A percentile compares a stretch with the other conserved stretches of the same genome.
Conservation (phyloP, 2,888 invertebrate species). For the Epicampocera succincta region DNA sequence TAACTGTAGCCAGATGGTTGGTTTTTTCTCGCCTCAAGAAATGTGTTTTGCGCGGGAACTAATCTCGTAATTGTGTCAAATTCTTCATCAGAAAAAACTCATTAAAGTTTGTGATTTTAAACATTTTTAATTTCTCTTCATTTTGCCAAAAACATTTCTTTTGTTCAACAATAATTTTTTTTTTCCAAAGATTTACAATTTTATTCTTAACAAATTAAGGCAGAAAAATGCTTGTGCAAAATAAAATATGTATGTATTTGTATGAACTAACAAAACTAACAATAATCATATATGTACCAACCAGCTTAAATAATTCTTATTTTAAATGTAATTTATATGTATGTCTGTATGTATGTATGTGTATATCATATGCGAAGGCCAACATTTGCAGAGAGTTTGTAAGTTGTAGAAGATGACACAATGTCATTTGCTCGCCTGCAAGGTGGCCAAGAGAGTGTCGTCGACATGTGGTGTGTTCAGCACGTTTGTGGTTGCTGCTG, state of each 20-base stretch:
- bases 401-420: constrained; percentile 10
- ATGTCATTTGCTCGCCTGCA: constrained; percentile 61
- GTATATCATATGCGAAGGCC: constrained; percentile 43
- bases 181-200: constrained; percentile 57
- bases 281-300: constrained; percentile 47
- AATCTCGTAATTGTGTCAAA: no score
- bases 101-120: constrained; percentile 10
- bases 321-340: no score
- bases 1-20: no score
- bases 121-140: constrained; percentile 37
- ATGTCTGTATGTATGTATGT: no score
- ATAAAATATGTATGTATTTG: constrained; percentile 30
- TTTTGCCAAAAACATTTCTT: constrained; percentile 24
- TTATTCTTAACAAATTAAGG: constrained; percentile 63
- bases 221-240: constrained; percentile 59
- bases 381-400: constrained; percentile 17
- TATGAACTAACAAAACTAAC: constrained; percentile 52
- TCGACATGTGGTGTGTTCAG: constrained; percentile 43
- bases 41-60: no score
- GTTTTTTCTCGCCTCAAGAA: no score
- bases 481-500: constrained; percentile 40
- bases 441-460: constrained; percentile 41
- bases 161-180: constrained; percentile 54
- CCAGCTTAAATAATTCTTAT: constrained; percentile 33
- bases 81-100: no score